phyloP scores from a whole-genome alignment of 2,888 invertebrate genomes.

The Acronicta aceris region DNA sequence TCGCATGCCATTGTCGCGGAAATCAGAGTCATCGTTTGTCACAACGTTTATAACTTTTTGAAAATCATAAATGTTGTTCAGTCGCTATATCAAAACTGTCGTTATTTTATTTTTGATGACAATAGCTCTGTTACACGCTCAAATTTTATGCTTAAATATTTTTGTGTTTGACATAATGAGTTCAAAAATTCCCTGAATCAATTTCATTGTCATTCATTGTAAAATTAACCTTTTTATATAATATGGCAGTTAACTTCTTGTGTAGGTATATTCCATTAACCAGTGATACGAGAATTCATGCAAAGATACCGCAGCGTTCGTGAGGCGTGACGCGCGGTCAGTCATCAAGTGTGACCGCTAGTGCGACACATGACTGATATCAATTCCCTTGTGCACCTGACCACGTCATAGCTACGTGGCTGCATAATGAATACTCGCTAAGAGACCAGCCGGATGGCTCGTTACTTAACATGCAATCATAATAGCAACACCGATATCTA shows the following conservation, averaged over 20 bases:
- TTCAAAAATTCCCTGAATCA: conserved; percentile 17
- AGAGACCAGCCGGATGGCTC: conserved; percentile 24
- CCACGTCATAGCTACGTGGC: conserved; percentile 20
- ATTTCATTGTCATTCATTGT: conserved; percentile 23
- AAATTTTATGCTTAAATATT: conserved; percentile 17
- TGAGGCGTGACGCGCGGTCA: conserved; percentile 28
- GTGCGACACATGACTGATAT: conserved; percentile 34
- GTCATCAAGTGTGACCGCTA: conserved; percentile 30
- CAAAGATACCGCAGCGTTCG: conserved; percentile 20
- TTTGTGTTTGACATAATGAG: conserved; percentile 20
- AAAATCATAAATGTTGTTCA: conserved; percentile 41
- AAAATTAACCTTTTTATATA: background rate
- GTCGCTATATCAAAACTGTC: conserved; percentile 19
- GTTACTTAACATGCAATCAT: conserved; percentile 38
- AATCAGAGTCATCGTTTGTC: conserved; percentile 50
- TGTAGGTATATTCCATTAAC: background rate
- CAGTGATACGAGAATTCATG: conserved; percentile 7
- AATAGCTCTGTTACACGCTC: conserved; percentile 35
- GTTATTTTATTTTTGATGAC: conserved; percentile 43
- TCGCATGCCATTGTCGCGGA: conserved; percentile 59
- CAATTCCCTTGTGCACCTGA: conserved; percentile 37
- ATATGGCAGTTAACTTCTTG: background rate
- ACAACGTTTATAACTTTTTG: conserved; percentile 47
- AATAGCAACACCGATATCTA: conserved; percentile 17
- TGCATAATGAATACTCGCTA: conserved; percentile 42